Percentiles rank a stretch among this genome's conserved stretches.
Conservation (phyloP, 1,140 invertebrate species). For the Sitodiplosis mosellana region DNA sequence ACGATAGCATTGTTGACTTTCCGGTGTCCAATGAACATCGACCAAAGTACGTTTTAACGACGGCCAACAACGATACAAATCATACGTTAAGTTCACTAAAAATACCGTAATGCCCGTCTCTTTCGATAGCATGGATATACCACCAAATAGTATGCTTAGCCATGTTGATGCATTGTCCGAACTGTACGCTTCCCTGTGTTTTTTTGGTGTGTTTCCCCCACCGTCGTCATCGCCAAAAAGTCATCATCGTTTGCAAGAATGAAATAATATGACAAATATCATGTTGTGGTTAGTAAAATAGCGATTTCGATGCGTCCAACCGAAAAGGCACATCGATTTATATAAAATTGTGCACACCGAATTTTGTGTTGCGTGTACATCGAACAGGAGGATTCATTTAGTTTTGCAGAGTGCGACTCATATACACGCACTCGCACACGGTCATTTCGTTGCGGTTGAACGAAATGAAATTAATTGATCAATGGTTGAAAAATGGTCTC, state of each 20-base stretch:
- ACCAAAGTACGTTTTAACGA: constrained; percentile 39
- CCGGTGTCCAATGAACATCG: constrained; percentile 38
- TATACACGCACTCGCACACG: too few relatives aligned
- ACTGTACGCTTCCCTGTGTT: background rate
- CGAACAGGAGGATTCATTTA: too few relatives aligned
- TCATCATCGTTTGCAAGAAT: too few relatives aligned
- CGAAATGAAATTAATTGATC: background rate
- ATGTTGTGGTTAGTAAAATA: too few relatives aligned
- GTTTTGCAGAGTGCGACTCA: too few relatives aligned
- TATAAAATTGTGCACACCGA: too few relatives aligned
- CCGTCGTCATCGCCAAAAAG: too few relatives aligned
- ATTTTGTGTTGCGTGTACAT: too few relatives aligned
- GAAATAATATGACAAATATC: too few relatives aligned
- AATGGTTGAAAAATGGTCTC: background rate
- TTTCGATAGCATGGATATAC: constrained; percentile 77
- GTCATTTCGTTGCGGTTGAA: background rate
- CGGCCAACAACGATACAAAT: constrained; percentile 50
- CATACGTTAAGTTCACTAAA: constrained; percentile 49
- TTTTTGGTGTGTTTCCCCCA: too few relatives aligned
- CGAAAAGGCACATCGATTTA: too few relatives aligned
- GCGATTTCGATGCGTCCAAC: too few relatives aligned
- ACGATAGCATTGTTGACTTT: constrained; percentile 33
- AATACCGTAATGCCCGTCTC: constrained; percentile 79
- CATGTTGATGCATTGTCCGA: constrained; percentile 22
- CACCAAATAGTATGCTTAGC: constrained; percentile 43